These are phyloP conservation scores for Periphyllus acericola DNA, from an alignment of 2,888 invertebrate species.

Conservation along the genomic window DNA sequence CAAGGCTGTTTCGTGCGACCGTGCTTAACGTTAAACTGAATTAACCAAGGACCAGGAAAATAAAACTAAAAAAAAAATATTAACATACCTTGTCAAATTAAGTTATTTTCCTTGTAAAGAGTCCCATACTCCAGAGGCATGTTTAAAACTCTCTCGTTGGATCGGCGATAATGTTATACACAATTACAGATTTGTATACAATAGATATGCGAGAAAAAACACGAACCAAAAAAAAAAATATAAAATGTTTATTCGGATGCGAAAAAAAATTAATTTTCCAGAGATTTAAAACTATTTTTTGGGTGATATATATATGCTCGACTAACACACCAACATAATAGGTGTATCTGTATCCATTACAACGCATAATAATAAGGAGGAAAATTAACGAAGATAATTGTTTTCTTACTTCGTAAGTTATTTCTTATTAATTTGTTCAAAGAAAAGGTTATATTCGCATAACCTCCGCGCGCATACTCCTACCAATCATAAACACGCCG, in stretches of 20 bases:
- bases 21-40: constrained; percentile 38
- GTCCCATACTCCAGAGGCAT: neutral
- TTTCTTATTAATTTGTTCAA: neutral
- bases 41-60: constrained; percentile 32
- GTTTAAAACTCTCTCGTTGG: neutral
- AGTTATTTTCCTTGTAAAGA: neutral
- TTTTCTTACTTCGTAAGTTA: neutral
- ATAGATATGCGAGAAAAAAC: neutral
- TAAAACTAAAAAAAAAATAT: constrained; percentile 9
- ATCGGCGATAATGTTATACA: neutral
- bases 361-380: neutral
- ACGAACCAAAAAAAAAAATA: neutral
- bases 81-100: constrained; percentile 34
- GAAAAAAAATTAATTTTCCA: neutral
- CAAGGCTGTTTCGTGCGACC: constrained; percentile 26
- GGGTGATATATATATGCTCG: neutral
- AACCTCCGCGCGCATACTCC: neutral
- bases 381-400: neutral
- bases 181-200: neutral
- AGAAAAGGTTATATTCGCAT: neutral
- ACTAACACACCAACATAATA: too few relatives aligned
- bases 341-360: neutral
- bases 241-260: neutral
- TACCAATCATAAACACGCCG: neutral
- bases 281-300: neutral